Conservation (phyloP, 1,140 invertebrate genomes). For the Calephelis nemesis region DNA sequence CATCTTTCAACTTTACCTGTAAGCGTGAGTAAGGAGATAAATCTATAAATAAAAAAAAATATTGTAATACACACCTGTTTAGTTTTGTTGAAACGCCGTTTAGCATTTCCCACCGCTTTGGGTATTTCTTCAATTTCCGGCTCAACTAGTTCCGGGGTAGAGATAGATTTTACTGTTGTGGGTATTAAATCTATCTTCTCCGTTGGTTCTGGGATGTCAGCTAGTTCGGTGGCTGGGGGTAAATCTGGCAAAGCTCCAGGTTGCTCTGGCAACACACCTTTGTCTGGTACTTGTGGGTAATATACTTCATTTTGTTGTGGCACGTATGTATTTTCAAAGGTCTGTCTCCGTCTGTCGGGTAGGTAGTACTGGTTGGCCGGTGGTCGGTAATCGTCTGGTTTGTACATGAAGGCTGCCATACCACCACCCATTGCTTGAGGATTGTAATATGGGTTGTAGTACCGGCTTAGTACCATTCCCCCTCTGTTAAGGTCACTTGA, state of each 20-base stretch:
- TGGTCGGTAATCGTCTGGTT: constrained; percentile 46
- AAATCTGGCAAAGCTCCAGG: constrained; percentile 40
- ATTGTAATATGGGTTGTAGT: constrained; percentile 70
- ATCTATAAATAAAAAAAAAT: too few relatives aligned
- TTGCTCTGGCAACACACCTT: constrained; percentile 31
- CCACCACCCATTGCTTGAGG: constrained; percentile 46
- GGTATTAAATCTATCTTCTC: constrained; percentile 47
- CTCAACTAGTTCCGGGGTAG: constrained; percentile 51
- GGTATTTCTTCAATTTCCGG: constrained; percentile 58
- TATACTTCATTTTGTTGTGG: constrained; percentile 64
- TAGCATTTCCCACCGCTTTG: constrained; percentile 43
- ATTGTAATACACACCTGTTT: constrained; percentile 40
- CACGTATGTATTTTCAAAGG: constrained; percentile 44
- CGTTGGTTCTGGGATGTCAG: constrained; percentile 53
- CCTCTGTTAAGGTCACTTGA: constrained; percentile 53
- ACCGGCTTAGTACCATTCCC: constrained; percentile 61
- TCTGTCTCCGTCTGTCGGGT: constrained; percentile 61
- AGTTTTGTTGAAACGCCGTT: constrained; percentile 54
- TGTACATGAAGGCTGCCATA: constrained; percentile 69
- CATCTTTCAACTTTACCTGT: too few relatives aligned
- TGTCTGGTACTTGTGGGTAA: constrained; percentile 46
- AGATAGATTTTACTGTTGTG: constrained; percentile 48
- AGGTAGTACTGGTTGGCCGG: constrained; percentile 61
- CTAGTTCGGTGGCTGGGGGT: constrained; percentile 47
- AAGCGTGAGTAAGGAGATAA: too few relatives aligned